Base-by-base conservation (phyloP, 2,888 invertebrate genomes). In the Entomobrya proxima region DNA sequence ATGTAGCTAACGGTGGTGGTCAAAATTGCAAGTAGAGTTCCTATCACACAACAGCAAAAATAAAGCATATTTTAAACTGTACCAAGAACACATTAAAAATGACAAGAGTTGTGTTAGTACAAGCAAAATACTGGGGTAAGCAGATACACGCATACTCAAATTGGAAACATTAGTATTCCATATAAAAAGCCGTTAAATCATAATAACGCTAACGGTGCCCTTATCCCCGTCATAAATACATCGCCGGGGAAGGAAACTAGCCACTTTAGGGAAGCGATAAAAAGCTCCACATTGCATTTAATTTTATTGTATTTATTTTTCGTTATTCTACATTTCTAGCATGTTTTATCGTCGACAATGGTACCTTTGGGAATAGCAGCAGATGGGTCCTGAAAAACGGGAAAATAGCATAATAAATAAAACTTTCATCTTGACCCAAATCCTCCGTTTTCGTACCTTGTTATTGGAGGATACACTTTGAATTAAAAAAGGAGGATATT, bases 21-120 rank as follows among this genome's bases (percentile, higher is more conserved):
- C 11, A 92, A 61, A 72, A 94, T 94, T 24, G 94, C 94, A 13
- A 93, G 86, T 18, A 94, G 91, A 0, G 94, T 94, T 50, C 94
- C 94, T 82, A 35, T 69, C 40, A 69, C 40, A 35, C 13, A 35
- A 18, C 24, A 47, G 21, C 2, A 32, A 15, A 32, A 37, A 37
- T 44, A 44, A 69, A 69, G 40, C 21, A 24, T 3, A 24, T 40
- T 37, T 69, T 69, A 37, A 69, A 37, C 67, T 21, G 44, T 24
- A 13, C 24, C 40, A 15, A 40, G 44, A 69, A 40, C 40, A 69
- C 37, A 69, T 24, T 44, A 69, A 7, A 69, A 11, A 40, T 7
- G 40, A 44, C 37, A 32, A 13, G 13, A 40, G 40, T 21, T 4
- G 15, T n/a, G 21, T 40, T 40, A 69, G 21, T 13, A 0, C 13